Percentiles rank a stretch among this genome's conserved stretches.
Evolutionary conservation across 2,113 vertebrate genomes (phyloP).

Genomic region (Brachyistius frenatus): DNA sequence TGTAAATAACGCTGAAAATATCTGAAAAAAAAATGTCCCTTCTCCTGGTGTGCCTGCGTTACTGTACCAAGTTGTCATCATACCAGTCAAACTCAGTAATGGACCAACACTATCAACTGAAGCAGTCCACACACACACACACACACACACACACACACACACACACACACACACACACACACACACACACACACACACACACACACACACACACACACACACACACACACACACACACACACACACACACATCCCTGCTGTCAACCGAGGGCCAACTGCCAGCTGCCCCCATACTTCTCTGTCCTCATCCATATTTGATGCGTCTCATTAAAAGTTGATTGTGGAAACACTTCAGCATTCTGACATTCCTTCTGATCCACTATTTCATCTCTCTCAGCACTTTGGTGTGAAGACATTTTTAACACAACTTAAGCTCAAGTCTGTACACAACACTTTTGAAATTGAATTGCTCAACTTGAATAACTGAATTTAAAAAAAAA

Average conservation of each 20-base stretch:
- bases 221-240: conserved; percentile 5
- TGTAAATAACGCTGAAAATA: not conserved
- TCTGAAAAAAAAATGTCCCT: conserved; percentile 16
- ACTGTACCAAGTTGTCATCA: too few relatives aligned
- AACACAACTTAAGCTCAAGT: too few relatives aligned
- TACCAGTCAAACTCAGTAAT: too few relatives aligned
- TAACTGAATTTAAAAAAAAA: too few relatives aligned
- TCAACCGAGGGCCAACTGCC: conserved; percentile 58
- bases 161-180: too few relatives aligned
- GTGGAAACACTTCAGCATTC: conserved; percentile 67
- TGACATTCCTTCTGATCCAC: conserved; percentile 66
- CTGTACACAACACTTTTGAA: too few relatives aligned
- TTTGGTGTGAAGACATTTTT: conserved; percentile 12
- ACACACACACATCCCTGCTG: conserved; percentile 36
- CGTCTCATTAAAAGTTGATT: conserved; percentile 77
- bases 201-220: not conserved
- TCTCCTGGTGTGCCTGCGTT: conserved; percentile 48
- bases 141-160: too few relatives aligned
- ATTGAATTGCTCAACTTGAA: too few relatives aligned
- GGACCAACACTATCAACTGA: too few relatives aligned
- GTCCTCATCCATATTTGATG: conserved; percentile 78
- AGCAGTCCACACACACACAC: too few relatives aligned
- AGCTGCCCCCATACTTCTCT: conserved; percentile 60
- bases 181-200: not conserved
- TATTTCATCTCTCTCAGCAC: conserved; percentile 66